Base-by-base conservation (phyloP, 2,797 vertebrate genomes). In the Phylloscopus collybita region DNA sequence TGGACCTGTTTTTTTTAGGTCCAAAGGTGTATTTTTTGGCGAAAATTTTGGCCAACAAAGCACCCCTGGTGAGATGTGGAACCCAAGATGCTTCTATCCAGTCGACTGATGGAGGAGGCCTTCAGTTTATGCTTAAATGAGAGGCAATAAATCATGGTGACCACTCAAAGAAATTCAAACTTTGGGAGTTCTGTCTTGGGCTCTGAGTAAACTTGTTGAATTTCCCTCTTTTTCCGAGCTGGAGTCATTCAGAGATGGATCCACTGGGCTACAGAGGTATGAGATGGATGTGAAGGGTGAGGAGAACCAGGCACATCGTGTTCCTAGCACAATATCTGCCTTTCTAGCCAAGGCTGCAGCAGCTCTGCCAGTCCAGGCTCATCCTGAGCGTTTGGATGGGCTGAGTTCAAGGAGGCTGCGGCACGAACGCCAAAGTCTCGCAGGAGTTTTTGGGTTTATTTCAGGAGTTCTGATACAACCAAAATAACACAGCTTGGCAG, bases 401-500 rank as follows among this genome's bases (percentile, higher is more conserved):
- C n/a, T 13, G 45, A 66, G 32, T 91, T 94, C 82, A 69, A 86
- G 80, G 66, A 84, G 54, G 42, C 67, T 64, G 50, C 3, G 2
- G 49, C 86, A 62, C 29, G 76, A 95, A 89, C 36, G 7, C 40
- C 5, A 13, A 71, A 34, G 29, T 57, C 60, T 92, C 20, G 0
- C 50, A 69, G 80, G 76, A 93, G 49, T 61, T 93, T 93, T 82
- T 67, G 66, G 70, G 91, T 90, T 93, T 96, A 95, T 97, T 97
- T 96, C 88, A 86, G 76, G 94, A 95, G 80, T 88, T 88, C 79
- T 96, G 86, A 81, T 86, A 64, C 38, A 91, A 95, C 93, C 73
- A 82, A 93, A 97, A 97, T 95, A 97, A 94, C 89, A 57, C 54
- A 72, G 21, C 70, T 97, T 92, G 96, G 93, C 92, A 95, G 66